phyloP scores from a whole-genome alignment of 2,797 vertebrate species.

The Chaenodraco wilsoni region DNA sequence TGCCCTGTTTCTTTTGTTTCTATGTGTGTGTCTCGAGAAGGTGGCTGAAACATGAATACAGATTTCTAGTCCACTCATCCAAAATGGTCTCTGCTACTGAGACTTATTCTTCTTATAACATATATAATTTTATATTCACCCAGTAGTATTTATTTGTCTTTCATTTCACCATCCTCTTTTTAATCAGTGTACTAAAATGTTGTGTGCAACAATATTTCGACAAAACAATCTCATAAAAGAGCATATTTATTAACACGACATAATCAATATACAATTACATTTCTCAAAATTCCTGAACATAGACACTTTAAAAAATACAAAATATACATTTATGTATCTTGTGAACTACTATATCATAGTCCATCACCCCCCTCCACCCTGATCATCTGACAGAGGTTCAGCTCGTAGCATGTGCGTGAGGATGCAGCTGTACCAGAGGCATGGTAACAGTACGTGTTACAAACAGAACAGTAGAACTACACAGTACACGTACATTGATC shows the following conservation, averaged over 20 bases:
- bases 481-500: conserved; percentile 40
- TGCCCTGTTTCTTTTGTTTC: no score
- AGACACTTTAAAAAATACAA: conserved; percentile 81
- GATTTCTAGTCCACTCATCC: no score
- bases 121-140: not conserved
- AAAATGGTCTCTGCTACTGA: not conserved
- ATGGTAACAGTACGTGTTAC: conserved; percentile 31
- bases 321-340: conserved; percentile 83
- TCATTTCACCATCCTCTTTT: not conserved
- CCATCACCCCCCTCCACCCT: conserved; percentile 14
- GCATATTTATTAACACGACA: conserved; percentile 79
- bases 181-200: not conserved
- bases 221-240: conserved; percentile 58
- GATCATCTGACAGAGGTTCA: conserved; percentile 26
- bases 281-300: conserved; percentile 70
- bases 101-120: not conserved
- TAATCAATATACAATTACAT: conserved; percentile 76
- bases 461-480: conserved; percentile 50
- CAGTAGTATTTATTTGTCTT: not conserved
- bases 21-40: no score
- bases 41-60: no score
- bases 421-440: conserved; percentile 23
- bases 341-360: conserved; percentile 62
- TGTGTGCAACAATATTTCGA: not conserved
- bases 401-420: conserved; percentile 31